Evolutionary conservation across 2,797 vertebrate genomes (phyloP), one percentile per base, ranked within the genome.

Genomic region (Sternarchorhynchus goeldii): DNA sequence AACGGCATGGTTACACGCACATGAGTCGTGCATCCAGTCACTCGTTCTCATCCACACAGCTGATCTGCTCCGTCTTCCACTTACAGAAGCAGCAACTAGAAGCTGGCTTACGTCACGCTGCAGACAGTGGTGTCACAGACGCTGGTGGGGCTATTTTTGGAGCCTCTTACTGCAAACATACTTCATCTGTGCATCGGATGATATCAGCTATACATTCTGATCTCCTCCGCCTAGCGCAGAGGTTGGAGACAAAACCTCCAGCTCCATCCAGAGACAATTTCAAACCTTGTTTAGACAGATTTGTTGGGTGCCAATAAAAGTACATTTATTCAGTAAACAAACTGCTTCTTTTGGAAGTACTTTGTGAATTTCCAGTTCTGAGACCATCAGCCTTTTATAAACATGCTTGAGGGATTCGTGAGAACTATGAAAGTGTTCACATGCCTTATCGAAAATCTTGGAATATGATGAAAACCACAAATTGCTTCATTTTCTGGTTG

Each of bases 121-220:
- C 70, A 66, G 34, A 5, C 36, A 74, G 75, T 62, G 16, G 80
- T 75, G 90, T 85, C 81, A 85, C 10, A 83, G 85, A 82, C 80
- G 85, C 67, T 87, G 85, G 88, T 88, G 84, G 81, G 77, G 80
- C 82, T 89, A 60, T 65, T 84, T 85, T 56, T 64, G 67, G 76
- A 75, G 65, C 53, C 5, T 67, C 21, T 59, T 60, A n/a, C 25
- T 36, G 31, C 31, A 59, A 68, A 77, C 32, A 64, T 45, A 75
- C 21, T 72, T 60, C 62, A 75, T 78, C 75, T 75, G 57, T 64
- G 18, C 73, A 71, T 78, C 78, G 80, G 73, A 72, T 65, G 55
- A 45, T 21, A 78, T 55, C 45, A 81, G 12, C 59, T 6, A 62
- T 8, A 55, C 6, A 3, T 29, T 75, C 20, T 64, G 63, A 73